Evolutionary conservation across 1,140 invertebrate genomes (phyloP).

Genomic region (Drosophila aff.): DNA sequence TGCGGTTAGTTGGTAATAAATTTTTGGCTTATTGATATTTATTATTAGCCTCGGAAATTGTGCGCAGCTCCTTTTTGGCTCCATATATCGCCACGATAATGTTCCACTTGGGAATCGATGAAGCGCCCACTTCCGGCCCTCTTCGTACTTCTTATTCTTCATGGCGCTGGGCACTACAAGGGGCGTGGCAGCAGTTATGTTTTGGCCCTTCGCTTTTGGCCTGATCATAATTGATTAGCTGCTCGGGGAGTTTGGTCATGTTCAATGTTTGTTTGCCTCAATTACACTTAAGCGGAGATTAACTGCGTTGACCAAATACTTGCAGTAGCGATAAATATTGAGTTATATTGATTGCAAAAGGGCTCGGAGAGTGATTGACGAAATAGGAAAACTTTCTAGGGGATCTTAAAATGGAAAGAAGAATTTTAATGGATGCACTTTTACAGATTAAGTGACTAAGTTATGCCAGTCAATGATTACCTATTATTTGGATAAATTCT

Average conservation of each 20-base stretch:
- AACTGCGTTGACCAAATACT: constrained; percentile 35
- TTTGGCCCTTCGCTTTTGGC: constrained; percentile 21
- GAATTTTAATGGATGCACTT: no score
- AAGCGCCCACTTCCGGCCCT: constrained; percentile 7
- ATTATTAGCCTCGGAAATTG: constrained; percentile 79
- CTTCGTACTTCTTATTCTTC: no score
- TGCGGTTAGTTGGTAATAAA: constrained; percentile 78
- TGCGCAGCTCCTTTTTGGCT: constrained; percentile 21
- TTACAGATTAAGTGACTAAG: neutral
- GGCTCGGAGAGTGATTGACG: neutral
- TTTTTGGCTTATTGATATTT: constrained; percentile 81
- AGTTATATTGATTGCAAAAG: constrained; percentile 11
- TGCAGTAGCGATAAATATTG: constrained; percentile 22
- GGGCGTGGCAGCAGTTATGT: constrained; percentile 24
- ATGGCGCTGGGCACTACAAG: neutral
- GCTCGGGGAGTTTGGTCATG: constrained; percentile 19
- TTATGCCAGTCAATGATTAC: neutral
- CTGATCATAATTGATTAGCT: constrained; percentile 60
- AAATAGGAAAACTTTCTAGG: neutral
- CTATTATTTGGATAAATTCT: neutral
- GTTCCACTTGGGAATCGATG: constrained; percentile 54
- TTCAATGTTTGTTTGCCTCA: constrained; percentile 43
- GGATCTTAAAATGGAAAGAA: neutral
- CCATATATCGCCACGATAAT: constrained; percentile 46
- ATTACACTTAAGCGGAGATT: constrained; percentile 49